Evolutionary conservation across 2,113 vertebrate species (phyloP), one percentile per base, ranked within the genome.

Genomic region (Poeciliopsis retropinna): DNA sequence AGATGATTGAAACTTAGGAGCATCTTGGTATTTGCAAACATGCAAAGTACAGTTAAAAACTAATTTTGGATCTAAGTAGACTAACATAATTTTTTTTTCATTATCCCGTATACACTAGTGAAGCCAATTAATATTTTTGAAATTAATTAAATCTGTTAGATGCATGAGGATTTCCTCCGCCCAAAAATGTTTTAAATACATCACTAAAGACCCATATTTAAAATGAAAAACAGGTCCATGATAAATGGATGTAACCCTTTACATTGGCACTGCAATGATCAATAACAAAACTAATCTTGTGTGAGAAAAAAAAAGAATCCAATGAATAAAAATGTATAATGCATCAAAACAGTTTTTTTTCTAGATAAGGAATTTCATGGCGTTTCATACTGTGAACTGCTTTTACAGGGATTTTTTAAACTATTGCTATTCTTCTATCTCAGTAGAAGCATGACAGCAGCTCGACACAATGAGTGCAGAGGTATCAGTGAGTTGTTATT

Each of bases 401-500:
- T 32, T 30, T 54, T 69, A 54, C 47, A n/a, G 47, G 9, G 27
- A 25, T 51, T 51, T 47, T 67, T 29, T 69, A 11, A 30, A 64
- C 22, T 51, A 34, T 72, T 75, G n/a, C 70, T 62, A 67, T 70
- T 60, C 73, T 70, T 83, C 67, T 79, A 32, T 77, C 67, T 70
- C 34, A 66, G 15, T 76, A 68, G 81, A 14, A 64, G 72, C 81
- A 66, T 67, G 68, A 81, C 32, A n/a, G 60, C 37, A 69, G 28
- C 70, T 77, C 72, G 68, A 79, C 70, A 78, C 51, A 65, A 44
- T 25, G 64, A 54, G 47, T 73, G 72, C 67, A 81, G 60, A 64
- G 81, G 60, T 68, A 75, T 71, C 41, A 76, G 61, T 22, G 68
- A 62, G 27, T 62, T 80, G 79, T 69, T 78, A 75, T 68, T 68